Evolutionary conservation across 1,140 invertebrate species (phyloP).

Genomic region (Drosophila ficusphila): DNA sequence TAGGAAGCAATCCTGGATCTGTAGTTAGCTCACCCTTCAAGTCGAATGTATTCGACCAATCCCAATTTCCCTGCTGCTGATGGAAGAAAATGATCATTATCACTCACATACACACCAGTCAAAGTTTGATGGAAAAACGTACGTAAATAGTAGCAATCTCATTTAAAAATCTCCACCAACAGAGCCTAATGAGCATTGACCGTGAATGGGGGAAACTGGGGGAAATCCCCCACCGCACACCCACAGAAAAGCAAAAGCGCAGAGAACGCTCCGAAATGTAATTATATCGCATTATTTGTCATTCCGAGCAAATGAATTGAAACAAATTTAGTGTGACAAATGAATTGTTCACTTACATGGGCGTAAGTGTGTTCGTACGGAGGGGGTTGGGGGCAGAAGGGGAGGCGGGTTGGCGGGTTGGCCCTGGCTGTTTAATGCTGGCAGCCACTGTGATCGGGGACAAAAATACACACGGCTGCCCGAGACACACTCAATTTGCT

Average conservation of each 20-base stretch:
- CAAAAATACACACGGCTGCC: conserved; percentile 27
- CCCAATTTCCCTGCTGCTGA: conserved; percentile 44
- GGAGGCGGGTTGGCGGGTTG: not conserved
- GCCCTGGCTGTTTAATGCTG: conserved; percentile 15
- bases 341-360: conserved; percentile 68
- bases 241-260: conserved; percentile 9
- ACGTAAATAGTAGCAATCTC: conserved; percentile 82
- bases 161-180: conserved; percentile 65
- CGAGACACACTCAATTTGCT: conserved; percentile 71
- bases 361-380: conserved; percentile 10
- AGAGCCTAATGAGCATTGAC: conserved; percentile 57
- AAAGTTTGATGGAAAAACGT: conserved; percentile 78
- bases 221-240: not conserved
- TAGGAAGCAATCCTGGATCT: too few relatives aligned
- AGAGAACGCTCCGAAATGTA: conserved; percentile 55
- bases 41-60: not conserved
- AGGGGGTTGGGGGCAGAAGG: not conserved
- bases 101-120: conserved; percentile 12
- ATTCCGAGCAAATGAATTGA: conserved; percentile 84
- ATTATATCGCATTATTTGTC: conserved; percentile 81
- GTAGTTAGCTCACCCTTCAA: not conserved
- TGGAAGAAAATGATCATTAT: conserved; percentile 77
- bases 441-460: conserved; percentile 29
- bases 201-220: not conserved
- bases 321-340: conserved; percentile 84